Evolutionary conservation across 2,888 invertebrate genomes (phyloP).

Genomic region (Tenodera sinensis): DNA sequence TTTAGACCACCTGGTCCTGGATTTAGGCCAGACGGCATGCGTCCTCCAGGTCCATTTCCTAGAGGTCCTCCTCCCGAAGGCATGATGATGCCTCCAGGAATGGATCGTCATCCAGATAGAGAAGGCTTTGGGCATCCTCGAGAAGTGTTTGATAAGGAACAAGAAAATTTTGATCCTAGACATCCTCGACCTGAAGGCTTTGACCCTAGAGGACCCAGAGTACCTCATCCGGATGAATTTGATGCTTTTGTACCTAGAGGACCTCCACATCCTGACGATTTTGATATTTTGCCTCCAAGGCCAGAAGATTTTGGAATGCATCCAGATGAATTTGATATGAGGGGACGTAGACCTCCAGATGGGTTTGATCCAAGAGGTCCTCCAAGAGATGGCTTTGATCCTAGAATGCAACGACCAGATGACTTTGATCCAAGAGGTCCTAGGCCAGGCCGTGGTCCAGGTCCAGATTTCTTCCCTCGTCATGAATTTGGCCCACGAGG

Average conservation of each 20-base stretch:
- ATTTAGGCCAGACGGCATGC: slow-evolving; percentile 2
- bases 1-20: slow-evolving; percentile 14
- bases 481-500: slow-evolving; percentile 38
- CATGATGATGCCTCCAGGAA: slow-evolving; percentile 6
- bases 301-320: slow-evolving; percentile 28
- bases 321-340: slow-evolving; percentile 27
- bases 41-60: slow-evolving; percentile 14
- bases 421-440: slow-evolving; percentile 24
- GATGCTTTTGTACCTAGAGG: slow-evolving; percentile 28
- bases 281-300: slow-evolving; percentile 26
- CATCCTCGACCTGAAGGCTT: slow-evolving; percentile 39
- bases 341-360: slow-evolving; percentile 19
- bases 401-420: slow-evolving; percentile 26
- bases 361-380: slow-evolving; percentile 23
- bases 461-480: slow-evolving; percentile 29
- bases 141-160: slow-evolving; percentile 37
- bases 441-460: slow-evolving; percentile 21
- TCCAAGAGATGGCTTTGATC: slow-evolving; percentile 29
- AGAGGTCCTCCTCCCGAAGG: slow-evolving; percentile 15
- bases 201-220: slow-evolving; percentile 38
- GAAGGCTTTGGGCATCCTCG: background rate
- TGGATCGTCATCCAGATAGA: slow-evolving; percentile 16
- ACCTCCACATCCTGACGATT: slow-evolving; percentile 29
- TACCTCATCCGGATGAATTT: slow-evolving; percentile 39
- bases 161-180: slow-evolving; percentile 42